phyloP scores from a whole-genome alignment of 2,797 vertebrate genomes.

The Cyclura pinguis region DNA sequence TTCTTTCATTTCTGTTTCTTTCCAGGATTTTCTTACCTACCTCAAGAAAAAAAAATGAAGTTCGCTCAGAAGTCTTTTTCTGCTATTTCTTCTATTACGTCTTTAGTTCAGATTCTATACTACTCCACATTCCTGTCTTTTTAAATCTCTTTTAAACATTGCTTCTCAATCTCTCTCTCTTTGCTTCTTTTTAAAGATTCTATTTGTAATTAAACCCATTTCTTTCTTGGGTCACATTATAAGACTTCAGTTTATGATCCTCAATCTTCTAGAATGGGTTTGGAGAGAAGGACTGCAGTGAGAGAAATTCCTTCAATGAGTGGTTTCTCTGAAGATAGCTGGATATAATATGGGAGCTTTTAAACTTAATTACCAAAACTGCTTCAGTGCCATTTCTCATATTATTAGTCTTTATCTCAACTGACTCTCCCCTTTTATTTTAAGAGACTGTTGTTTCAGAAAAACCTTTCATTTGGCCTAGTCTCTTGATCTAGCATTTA shows the following conservation, averaged over 20 bases:
- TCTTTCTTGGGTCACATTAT: not conserved
- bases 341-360: not conserved
- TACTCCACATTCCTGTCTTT: too few species aligned
- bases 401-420: not conserved
- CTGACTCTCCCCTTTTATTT: not conserved
- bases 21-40: not conserved
- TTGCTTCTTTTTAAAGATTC: not conserved
- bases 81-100: too few species aligned
- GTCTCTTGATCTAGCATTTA: not conserved
- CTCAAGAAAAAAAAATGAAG: too few species aligned
- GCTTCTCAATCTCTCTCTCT: not conserved
- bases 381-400: not conserved
- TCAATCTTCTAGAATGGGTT: not conserved
- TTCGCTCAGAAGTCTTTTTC: not conserved
- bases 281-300: not conserved
- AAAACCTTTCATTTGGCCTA: not conserved
- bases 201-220: not conserved
- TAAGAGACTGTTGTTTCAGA: not conserved
- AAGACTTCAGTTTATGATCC: not conserved
- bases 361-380: not conserved
- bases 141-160: too few species aligned
- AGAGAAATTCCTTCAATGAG: not conserved
- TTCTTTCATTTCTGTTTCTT: not conserved
- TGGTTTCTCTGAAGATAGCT: not conserved
- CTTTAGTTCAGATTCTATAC: too few species aligned